phyloP scores from a whole-genome alignment of 2,797 vertebrate genomes.

The Cuniculus paca region DNA sequence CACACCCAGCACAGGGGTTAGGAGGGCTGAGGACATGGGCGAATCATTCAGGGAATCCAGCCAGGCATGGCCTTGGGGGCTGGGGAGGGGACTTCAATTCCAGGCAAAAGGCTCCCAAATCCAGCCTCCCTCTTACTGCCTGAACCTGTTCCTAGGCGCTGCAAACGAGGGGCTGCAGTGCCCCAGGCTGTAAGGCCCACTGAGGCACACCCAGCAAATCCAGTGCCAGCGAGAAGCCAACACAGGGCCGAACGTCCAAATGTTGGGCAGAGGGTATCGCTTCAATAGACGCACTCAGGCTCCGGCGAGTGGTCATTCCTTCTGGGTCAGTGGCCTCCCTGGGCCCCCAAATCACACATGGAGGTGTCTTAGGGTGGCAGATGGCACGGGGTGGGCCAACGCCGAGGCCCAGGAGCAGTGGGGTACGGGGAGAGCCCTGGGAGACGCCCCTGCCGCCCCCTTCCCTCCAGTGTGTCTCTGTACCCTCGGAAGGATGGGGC shows the following conservation, averaged over 20 bases:
- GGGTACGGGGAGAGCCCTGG: background rate
- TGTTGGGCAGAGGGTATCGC: background rate
- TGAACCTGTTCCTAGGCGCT: slow-evolving; percentile 45
- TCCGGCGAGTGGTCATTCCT: background rate
- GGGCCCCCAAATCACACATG: background rate
- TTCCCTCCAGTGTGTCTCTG: background rate
- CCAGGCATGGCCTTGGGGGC: slow-evolving; percentile 3
- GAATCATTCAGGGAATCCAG: slow-evolving; percentile 60
- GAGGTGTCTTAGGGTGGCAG: background rate
- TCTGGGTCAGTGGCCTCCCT: background rate
- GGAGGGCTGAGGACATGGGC: background rate
- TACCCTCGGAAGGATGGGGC: no score
- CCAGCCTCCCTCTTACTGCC: slow-evolving; percentile 23
- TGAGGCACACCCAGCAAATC: background rate
- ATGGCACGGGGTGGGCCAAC: background rate
- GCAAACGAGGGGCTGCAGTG: background rate
- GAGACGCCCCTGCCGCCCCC: rapidly evolving
- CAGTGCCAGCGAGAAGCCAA: background rate
- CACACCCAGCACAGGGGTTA: background rate
- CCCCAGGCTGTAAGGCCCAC: slow-evolving; percentile 2
- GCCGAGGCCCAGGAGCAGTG: background rate
- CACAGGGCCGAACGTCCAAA: background rate
- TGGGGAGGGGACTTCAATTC: slow-evolving; percentile 53
- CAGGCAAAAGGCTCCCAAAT: slow-evolving; percentile 48
- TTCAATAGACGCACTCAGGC: background rate